Evolutionary conservation across 2,113 vertebrate species (phyloP).

Genomic region (Hippocampus mohnikei): DNA sequence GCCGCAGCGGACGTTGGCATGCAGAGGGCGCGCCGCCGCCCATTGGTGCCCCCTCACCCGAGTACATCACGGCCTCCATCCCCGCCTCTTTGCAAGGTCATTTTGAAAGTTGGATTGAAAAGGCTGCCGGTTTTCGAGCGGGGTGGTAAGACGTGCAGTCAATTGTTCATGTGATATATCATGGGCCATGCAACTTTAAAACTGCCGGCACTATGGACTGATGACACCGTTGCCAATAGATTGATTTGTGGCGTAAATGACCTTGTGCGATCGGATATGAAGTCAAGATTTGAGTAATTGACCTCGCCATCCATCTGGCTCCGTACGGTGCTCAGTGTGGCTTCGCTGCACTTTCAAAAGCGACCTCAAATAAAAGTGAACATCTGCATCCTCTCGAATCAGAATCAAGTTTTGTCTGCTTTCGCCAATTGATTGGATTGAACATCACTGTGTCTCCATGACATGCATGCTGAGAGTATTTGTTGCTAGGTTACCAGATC

Average conservation of each 20-base stretch:
- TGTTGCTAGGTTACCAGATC: conserved; percentile 47
- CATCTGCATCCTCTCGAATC: conserved; percentile 21
- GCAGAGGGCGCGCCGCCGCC: not conserved
- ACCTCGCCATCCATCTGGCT: conserved; percentile 26
- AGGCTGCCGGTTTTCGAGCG: not conserved
- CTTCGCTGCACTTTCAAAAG: not conserved
- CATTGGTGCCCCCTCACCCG: not conserved
- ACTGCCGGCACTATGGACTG: conserved; percentile 1
- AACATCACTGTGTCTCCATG: conserved; percentile 14
- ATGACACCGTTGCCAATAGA: conserved; percentile 19
- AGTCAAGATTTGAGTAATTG: conserved; percentile 25
- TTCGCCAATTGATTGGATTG: conserved; percentile 33
- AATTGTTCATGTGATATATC: not conserved
- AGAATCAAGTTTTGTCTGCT: conserved; percentile 8
- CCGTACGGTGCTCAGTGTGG: not conserved
- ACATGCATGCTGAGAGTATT: conserved; percentile 28
- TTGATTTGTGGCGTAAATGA: conserved; percentile 14
- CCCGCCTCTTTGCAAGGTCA: not conserved
- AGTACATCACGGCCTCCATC: not conserved
- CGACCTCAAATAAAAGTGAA: not conserved
- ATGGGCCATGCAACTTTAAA: not conserved
- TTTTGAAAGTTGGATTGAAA: not conserved
- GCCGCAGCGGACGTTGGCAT: not conserved
- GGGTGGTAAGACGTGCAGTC: not conserved
- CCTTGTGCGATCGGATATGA: not conserved